Evolutionary conservation across 2,113 vertebrate species (phyloP).

Genomic region (Eurystomus gularis): DNA sequence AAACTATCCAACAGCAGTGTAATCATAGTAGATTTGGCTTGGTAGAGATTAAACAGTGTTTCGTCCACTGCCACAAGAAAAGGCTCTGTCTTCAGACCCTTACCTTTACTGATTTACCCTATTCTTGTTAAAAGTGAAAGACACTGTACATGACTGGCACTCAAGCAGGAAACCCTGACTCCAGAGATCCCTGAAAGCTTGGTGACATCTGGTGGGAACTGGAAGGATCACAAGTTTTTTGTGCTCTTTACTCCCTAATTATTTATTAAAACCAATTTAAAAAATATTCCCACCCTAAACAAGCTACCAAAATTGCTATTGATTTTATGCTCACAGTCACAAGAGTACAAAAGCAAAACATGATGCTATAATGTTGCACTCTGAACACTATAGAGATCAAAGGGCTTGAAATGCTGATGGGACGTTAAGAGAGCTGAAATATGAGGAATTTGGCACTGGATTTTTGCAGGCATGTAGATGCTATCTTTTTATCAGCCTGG

Average conservation of each 20-base stretch:
- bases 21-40: not conserved
- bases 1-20: not conserved
- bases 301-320: not conserved
- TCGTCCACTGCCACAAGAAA: not conserved
- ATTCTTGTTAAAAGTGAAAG: not conserved
- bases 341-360: not conserved
- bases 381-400: not conserved
- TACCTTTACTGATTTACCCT: not conserved
- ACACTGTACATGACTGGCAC: accelerated
- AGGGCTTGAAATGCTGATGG: not conserved
- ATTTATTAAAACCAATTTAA: not conserved
- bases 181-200: not conserved
- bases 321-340: not conserved
- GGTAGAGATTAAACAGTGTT: not conserved
- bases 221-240: conserved; percentile 5
- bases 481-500: not conserved
- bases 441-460: not conserved
- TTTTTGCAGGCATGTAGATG: not conserved
- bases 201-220: conserved; percentile 57
- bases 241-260: not conserved
- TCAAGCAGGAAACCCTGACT: not conserved
- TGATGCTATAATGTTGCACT: not conserved
- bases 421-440: not conserved
- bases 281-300: not conserved
- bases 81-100: not conserved